Evolutionary conservation across 2,113 vertebrate species (phyloP).

Genomic region (Gasterosteus nipponicus): DNA sequence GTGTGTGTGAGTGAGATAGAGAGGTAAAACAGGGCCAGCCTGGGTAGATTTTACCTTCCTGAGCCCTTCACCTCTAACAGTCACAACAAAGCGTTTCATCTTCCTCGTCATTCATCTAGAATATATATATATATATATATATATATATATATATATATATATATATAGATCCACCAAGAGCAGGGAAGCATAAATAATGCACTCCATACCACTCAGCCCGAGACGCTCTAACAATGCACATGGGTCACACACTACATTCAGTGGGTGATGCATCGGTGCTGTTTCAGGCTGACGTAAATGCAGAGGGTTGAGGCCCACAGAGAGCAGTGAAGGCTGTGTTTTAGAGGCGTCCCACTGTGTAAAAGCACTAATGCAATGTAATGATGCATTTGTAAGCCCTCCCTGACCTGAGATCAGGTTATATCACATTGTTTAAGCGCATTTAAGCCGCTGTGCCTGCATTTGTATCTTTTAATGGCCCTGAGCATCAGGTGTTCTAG

Average conservation of each 20-base stretch:
- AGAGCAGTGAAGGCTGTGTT: conserved; percentile 19
- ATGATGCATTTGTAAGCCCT: conserved; percentile 17
- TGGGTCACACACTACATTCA: conserved; percentile 30
- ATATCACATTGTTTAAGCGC: conserved; percentile 10
- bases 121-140: conserved; percentile 39
- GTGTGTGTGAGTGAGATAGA: neutral
- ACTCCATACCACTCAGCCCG: conserved; percentile 52
- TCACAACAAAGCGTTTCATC: conserved; percentile 78
- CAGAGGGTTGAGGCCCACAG: conserved; percentile 38
- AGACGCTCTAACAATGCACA: conserved; percentile 52
- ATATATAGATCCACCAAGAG: conserved; percentile 64
- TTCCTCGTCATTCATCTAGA: conserved; percentile 78
- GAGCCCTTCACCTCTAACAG: conserved; percentile 72
- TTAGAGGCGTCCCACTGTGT: conserved; percentile 14
- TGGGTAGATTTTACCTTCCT: conserved; percentile 72
- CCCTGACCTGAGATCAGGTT: conserved; percentile 18
- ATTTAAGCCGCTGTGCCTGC: conserved; percentile 8
- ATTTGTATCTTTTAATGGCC: conserved; percentile 22
- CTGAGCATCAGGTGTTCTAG: neutral
- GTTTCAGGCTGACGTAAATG: conserved; percentile 52
- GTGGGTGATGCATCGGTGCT: conserved; percentile 51
- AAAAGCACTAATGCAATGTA: neutral
- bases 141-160: conserved; percentile 11
- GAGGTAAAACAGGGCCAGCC: conserved; percentile 50
- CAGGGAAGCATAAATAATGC: conserved; percentile 75